Percentiles rank a stretch among this genome's conserved stretches.
Evolutionary conservation across 2,113 vertebrate species (phyloP).

Genomic region (Chaetorhynchus papuensis): DNA sequence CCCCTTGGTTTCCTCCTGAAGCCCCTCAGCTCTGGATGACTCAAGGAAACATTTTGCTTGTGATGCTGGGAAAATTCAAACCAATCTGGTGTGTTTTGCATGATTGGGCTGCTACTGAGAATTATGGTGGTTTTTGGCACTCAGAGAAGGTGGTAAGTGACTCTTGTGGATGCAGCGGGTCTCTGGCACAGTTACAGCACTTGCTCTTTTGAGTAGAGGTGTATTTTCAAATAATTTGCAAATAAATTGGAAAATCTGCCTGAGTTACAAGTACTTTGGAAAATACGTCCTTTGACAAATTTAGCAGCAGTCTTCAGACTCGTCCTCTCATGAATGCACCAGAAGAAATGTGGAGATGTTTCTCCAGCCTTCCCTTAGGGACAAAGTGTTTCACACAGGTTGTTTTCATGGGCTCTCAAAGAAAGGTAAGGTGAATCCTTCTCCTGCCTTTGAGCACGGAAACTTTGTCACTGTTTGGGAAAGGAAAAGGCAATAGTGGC

Average conservation of each 20-base stretch:
- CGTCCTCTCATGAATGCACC: neutral
- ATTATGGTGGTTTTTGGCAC: neutral
- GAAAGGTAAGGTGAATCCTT: neutral
- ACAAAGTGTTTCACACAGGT: neutral
- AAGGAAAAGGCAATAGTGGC: neutral
- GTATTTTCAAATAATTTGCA: constrained; percentile 33
- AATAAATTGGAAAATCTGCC: constrained; percentile 22
- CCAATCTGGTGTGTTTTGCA: neutral
- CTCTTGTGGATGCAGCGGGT: accelerated
- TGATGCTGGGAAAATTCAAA: neutral
- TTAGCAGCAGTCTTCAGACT: neutral
- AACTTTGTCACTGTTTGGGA: neutral
- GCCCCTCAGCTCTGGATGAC: neutral
- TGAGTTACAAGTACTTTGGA: neutral
- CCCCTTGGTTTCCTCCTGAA: neutral
- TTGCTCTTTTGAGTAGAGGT: neutral
- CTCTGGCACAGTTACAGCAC: neutral
- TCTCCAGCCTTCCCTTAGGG: neutral
- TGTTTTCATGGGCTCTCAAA: neutral
- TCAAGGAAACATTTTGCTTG: neutral
- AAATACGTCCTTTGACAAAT: neutral
- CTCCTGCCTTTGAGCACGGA: neutral
- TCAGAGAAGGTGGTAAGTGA: neutral
- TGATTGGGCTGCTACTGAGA: neutral
- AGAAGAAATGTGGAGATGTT: neutral